These are phyloP conservation scores for Oceanodroma leucorhoa DNA, from an alignment of 2,797 vertebrate species.

Conservation along the genomic window DNA sequence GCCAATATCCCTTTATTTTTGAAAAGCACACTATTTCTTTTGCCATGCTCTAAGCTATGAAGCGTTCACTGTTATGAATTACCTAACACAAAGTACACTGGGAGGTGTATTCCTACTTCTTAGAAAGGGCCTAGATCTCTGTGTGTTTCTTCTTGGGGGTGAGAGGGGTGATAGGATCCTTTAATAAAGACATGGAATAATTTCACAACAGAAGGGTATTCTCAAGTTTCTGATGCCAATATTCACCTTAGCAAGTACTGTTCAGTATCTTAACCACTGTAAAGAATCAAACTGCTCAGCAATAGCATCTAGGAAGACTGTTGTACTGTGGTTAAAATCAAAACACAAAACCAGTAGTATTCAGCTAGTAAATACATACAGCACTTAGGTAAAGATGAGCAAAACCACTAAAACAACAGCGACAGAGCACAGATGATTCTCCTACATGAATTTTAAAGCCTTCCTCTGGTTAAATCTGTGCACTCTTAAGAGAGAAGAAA, in stretches of 20 bases:
- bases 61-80: rapidly evolving
- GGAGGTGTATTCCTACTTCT: background rate
- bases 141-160: background rate
- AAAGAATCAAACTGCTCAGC: background rate
- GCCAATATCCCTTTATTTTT: rapidly evolving
- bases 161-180: background rate
- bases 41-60: background rate
- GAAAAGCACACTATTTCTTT: background rate
- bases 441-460: background rate
- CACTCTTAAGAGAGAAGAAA: background rate
- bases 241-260: background rate
- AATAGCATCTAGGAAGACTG: background rate
- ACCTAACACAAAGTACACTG: background rate
- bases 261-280: background rate
- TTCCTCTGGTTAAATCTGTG: background rate
- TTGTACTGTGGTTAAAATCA: background rate
- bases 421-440: background rate
- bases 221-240: background rate
- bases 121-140: background rate
- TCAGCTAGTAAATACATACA: background rate
- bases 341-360: background rate
- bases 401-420: background rate
- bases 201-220: background rate
- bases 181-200: background rate
- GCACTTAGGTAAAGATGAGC: background rate